These are phyloP conservation scores for Gymnorhina tibicen DNA, from an alignment of 2,113 vertebrate species.

Conservation along the genomic window DNA sequence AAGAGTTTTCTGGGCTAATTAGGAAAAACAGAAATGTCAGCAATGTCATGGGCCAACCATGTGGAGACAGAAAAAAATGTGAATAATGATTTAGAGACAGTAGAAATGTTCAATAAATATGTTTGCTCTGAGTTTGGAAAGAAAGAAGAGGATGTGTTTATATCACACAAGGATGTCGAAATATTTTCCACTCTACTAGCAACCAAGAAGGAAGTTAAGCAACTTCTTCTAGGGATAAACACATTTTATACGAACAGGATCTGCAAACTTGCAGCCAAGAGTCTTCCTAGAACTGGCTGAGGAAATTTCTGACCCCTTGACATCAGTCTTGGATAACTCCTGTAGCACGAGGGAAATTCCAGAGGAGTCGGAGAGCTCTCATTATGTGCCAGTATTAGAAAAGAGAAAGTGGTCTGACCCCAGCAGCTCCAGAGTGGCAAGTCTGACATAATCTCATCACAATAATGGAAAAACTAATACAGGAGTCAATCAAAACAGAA, in stretches of 20 bases:
- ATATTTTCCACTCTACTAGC: constrained; percentile 63
- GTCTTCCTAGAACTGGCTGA: constrained; percentile 62
- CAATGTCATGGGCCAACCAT: not conserved
- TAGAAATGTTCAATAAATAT: constrained; percentile 52
- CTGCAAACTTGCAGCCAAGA: constrained; percentile 46
- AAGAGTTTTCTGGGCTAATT: constrained; percentile 8
- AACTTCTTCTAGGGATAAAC: constrained; percentile 66
- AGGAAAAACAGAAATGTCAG: constrained; percentile 25
- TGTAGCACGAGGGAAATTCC: constrained; percentile 35
- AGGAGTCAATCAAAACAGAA: constrained; percentile 36
- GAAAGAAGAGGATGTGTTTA: constrained; percentile 56
- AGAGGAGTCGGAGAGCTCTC: not conserved
- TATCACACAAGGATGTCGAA: constrained; percentile 46
- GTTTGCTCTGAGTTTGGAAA: constrained; percentile 46
- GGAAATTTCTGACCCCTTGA: constrained; percentile 54
- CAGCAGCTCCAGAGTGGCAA: not conserved
- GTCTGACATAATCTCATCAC: constrained; percentile 24
- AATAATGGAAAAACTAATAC: constrained; percentile 17
- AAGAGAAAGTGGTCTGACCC: constrained; percentile 29
- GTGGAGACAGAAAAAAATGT: constrained; percentile 21
- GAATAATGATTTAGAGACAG: constrained; percentile 36
- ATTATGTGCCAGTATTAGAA: constrained; percentile 8
- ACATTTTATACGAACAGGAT: constrained; percentile 51
- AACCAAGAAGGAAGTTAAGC: constrained; percentile 64
- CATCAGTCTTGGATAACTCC: constrained; percentile 45